Evolutionary conservation across 2,888 invertebrate species (phyloP), one percentile per base, ranked within the genome.

Genomic region (Perizoma affinitatum): DNA sequence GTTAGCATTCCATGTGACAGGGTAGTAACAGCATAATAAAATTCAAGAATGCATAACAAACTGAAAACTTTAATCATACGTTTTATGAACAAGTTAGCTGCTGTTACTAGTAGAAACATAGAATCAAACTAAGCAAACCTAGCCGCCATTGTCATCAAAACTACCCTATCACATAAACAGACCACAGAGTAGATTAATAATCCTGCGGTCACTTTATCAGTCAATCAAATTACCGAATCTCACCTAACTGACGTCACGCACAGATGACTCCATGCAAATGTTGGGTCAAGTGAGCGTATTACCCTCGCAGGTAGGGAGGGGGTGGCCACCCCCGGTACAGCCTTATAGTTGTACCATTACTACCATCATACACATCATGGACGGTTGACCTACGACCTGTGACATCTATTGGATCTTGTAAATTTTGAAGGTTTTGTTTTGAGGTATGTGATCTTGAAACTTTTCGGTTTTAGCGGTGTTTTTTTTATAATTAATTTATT

Each of bases 241-340:
- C 63, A 62, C 61, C 52, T 53, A 63, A 54, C 59, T 52, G 41
- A 41, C 63, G 87, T 85, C 86, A 90, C 86, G 89, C 86, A 80
- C 78, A 77, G 86, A 83, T 87, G 86, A 78, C 79, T 87, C 82
- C 78, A 80, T 78, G 79, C 78, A 79, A 83, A 79, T 77, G 79
- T 66, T 70, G 84, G 86, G 88, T 91, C 88, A 91, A 89, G 86
- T 90, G 84, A 75, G 42, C 84, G 82, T 86, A 83, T 87, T 87
- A 88, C 79, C 74, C 73, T 61, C 69, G 71, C 83, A 84, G 86
- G 88, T 86, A 83, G 87, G 87, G 87, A 86, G 86, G 86, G 85
- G 81, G 81, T 73, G 80, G 70, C 73, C 69, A 68, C 78, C 76
- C 78, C 76, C 82, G 43, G 54, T 53, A 78, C 78, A 43, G 48